Percentiles rank a stretch among this genome's conserved stretches.
These are phyloP conservation scores for Rhabdophis nuchalis DNA, from an alignment of 2,797 vertebrate species.

Conservation along the genomic window DNA sequence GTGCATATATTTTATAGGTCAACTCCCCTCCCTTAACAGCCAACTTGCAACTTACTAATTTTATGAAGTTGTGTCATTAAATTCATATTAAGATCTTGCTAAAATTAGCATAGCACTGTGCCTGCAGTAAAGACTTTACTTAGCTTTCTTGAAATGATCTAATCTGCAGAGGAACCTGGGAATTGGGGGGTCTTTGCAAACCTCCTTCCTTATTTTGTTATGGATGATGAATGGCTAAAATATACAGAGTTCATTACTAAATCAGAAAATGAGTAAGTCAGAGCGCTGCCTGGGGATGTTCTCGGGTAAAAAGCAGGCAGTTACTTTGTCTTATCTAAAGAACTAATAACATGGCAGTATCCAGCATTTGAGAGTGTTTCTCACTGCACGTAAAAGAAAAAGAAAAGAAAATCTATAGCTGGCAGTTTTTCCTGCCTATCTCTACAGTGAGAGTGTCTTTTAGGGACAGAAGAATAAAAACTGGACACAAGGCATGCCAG, in stretches of 20 bases:
- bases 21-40: not conserved
- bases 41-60: slow-evolving; percentile 1
- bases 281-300: not conserved
- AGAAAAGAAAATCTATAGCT: not conserved
- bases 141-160: not conserved
- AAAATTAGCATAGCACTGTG: not conserved
- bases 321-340: not conserved
- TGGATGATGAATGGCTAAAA: not conserved
- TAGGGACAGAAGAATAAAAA: not conserved
- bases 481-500: not conserved
- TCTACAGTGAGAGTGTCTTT: not conserved
- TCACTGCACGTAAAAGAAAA: not conserved
- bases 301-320: not conserved
- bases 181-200: not conserved
- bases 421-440: not conserved
- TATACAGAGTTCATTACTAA: not conserved
- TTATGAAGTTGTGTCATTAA: not conserved
- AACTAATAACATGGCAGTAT: not conserved
- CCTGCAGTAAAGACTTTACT: not conserved
- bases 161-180: not conserved
- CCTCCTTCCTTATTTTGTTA: not conserved
- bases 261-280: slow-evolving; percentile 6
- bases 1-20: not conserved
- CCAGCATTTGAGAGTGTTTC: not conserved
- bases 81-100: not conserved